These are phyloP conservation scores for Malaclemys terrapin DNA, from an alignment of 2,113 vertebrate species.

Conservation along the genomic window DNA sequence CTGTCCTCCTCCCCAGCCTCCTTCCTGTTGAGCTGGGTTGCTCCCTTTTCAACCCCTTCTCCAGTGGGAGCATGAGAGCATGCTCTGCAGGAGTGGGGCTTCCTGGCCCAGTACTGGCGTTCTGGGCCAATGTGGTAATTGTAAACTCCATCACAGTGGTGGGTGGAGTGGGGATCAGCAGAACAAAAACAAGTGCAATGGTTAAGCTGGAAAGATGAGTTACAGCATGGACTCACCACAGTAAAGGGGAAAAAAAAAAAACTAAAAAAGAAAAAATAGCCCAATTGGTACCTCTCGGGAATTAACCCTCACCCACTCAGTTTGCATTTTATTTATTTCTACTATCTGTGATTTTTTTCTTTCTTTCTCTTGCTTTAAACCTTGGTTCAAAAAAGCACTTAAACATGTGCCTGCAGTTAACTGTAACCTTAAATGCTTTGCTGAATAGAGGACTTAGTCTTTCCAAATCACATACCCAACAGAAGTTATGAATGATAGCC, in stretches of 20 bases:
- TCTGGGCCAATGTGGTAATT: no score
- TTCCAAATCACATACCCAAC: background rate
- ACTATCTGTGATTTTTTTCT: background rate
- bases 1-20: no score
- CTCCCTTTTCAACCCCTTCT: no score
- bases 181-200: background rate
- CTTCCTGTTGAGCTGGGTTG: no score
- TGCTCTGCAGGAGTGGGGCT: no score
- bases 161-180: background rate
- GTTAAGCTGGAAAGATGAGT: background rate
- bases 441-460: background rate
- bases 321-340: background rate
- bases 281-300: background rate
- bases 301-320: background rate
- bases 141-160: no score
- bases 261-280: background rate
- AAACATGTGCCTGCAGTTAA: background rate
- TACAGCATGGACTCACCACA: no score
- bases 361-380: background rate
- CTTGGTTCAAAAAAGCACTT: accelerated
- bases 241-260: background rate
- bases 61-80: no score
- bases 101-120: no score
- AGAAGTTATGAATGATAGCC: background rate
- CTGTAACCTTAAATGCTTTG: background rate